A percentile compares a stretch with the other conserved stretches of the same genome.
phyloP scores from a whole-genome alignment of 1,140 invertebrate genomes.

The Aphis craccivora region DNA sequence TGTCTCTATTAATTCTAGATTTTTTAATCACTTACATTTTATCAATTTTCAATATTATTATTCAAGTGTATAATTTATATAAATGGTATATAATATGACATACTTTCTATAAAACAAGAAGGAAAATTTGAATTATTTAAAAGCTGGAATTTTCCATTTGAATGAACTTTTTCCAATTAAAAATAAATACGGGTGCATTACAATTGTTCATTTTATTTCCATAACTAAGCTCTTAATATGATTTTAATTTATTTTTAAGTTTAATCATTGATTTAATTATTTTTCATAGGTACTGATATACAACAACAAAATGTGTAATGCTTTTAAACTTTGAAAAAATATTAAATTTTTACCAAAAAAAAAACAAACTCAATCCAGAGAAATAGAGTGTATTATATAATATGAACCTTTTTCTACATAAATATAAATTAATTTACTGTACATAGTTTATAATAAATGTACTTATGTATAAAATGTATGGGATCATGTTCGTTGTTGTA shows the following conservation, averaged over 20 bases:
- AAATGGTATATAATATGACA: no score
- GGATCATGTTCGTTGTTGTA: neutral
- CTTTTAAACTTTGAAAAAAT: neutral
- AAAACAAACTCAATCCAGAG: neutral
- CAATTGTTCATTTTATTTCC: neutral
- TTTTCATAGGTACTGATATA: neutral
- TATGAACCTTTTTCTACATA: neutral
- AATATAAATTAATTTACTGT: no score
- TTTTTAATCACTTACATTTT: neutral
- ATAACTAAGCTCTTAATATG: neutral
- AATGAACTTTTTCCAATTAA: neutral
- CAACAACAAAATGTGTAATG: neutral
- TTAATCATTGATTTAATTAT: neutral
- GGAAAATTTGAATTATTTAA: neutral
- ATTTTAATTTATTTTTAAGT: conserved; percentile 14
- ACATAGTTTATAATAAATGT: neutral
- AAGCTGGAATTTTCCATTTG: neutral
- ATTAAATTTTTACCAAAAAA: neutral
- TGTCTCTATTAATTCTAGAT: neutral
- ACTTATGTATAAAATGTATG: neutral
- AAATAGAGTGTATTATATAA: neutral
- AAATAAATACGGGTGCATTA: neutral
- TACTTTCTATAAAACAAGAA: neutral
- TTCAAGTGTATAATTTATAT: no score
- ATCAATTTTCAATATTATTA: neutral